These are phyloP conservation scores for Haemorhous mexicanus DNA, from an alignment of 2,113 vertebrate species.

Conservation along the genomic window DNA sequence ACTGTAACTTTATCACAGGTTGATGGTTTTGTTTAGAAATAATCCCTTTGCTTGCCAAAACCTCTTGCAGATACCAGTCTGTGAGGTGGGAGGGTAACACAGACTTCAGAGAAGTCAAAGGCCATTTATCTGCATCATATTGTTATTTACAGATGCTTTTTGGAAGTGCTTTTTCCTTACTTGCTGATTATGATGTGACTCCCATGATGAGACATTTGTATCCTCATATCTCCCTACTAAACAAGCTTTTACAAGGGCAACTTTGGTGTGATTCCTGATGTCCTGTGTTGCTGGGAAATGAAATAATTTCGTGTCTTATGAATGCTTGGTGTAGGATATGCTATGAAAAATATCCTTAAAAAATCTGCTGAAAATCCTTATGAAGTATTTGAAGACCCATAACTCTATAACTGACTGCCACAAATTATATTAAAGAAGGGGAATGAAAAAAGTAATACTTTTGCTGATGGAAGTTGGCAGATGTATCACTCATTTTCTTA, in stretches of 20 bases:
- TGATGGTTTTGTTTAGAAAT: not conserved
- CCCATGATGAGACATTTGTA: not conserved
- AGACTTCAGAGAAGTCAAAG: not conserved
- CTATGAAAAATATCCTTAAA: not conserved
- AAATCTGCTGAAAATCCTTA: slow-evolving; percentile 9
- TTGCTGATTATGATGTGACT: not conserved
- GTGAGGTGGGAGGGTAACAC: not conserved
- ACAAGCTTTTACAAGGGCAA: not conserved
- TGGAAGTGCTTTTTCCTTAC: not conserved
- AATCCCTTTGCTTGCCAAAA: not conserved
- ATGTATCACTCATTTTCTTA: slow-evolving; percentile 59
- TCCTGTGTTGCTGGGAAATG: not conserved
- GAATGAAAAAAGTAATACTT: slow-evolving; percentile 51
- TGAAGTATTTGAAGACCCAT: slow-evolving; percentile 39
- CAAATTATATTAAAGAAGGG: slow-evolving; percentile 54
- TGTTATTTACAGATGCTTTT: not conserved
- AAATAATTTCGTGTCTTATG: not conserved
- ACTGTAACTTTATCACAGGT: not conserved
- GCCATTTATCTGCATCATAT: not conserved
- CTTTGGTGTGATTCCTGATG: not conserved
- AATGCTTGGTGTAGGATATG: not conserved
- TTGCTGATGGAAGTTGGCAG: slow-evolving; percentile 57
- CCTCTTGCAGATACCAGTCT: not conserved
- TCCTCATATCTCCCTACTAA: not conserved
- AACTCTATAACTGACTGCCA: slow-evolving; percentile 45